Evolutionary conservation across 2,113 vertebrate species (phyloP).

Genomic region (Camelus bactrianus): DNA sequence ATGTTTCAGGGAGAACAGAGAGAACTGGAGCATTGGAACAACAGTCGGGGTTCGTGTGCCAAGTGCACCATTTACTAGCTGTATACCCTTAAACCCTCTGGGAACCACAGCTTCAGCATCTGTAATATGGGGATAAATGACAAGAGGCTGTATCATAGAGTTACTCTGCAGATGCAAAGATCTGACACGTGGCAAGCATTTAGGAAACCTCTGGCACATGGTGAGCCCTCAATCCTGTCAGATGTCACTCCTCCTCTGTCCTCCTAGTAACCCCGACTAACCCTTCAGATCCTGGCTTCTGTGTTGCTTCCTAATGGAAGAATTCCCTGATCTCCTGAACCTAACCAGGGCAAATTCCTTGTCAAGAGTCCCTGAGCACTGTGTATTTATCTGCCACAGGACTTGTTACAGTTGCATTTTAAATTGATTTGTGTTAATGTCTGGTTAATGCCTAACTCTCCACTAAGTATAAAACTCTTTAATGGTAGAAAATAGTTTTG

Average conservation of each 20-base stretch:
- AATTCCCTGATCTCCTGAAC: neutral
- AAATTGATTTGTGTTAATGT: conserved; percentile 1
- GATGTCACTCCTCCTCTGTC: neutral
- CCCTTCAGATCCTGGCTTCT: neutral
- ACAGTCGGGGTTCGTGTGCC: neutral
- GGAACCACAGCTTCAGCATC: neutral
- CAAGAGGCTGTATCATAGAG: neutral
- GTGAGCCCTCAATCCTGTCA: neutral
- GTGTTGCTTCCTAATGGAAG: neutral
- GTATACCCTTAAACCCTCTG: neutral
- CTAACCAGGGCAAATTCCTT: neutral
- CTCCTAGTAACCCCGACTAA: neutral
- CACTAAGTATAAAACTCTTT: neutral
- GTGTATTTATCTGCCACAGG: neutral
- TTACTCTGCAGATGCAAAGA: neutral
- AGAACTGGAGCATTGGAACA: neutral
- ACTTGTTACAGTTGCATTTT: neutral
- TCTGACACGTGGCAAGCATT: neutral
- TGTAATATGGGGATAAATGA: neutral
- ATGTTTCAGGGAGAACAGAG: neutral
- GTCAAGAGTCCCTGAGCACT: neutral
- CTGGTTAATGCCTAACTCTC: neutral
- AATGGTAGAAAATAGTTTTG: neutral
- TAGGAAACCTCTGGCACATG: neutral
- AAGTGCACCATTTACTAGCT: neutral